A percentile compares a stretch with the other conserved stretches of the same genome.
phyloP scores from a whole-genome alignment of 2,797 vertebrate genomes.

The Coranthus polyacanthus region DNA sequence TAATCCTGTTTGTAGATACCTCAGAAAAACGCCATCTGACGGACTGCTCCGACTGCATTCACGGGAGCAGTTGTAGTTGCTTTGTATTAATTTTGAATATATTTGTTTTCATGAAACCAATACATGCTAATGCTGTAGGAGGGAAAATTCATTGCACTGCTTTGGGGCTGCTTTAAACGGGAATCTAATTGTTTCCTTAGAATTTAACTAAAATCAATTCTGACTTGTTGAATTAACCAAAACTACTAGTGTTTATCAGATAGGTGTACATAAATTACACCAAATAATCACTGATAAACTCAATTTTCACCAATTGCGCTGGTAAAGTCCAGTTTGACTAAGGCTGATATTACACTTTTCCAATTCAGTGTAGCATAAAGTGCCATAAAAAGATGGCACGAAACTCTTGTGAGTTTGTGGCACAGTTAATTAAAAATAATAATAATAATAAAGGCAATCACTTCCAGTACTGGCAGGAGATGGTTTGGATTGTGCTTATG shows the following conservation, averaged over 20 bases:
- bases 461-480: conserved; percentile 83
- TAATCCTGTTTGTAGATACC: conserved; percentile 37
- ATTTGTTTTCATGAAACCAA: conserved; percentile 40
- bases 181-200: conserved; percentile 9
- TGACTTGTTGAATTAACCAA: conserved; percentile 38
- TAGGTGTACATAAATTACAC: conserved; percentile 22
- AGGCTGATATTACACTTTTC: conserved; percentile 71
- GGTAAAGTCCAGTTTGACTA: conserved; percentile 45
- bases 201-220: conserved; percentile 30
- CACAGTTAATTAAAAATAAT: conserved; percentile 76
- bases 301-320: conserved; percentile 37
- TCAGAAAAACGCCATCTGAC: conserved; percentile 23
- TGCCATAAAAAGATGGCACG: conserved; percentile 67
- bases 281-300: conserved; percentile 43
- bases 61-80: conserved; percentile 6
- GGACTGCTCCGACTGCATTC: conserved; percentile 18
- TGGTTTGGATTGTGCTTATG: conserved; percentile 81
- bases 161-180: conserved; percentile 7
- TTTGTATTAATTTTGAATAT: conserved; percentile 2
- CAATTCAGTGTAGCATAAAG: conserved; percentile 72
- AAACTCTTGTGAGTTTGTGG: conserved; percentile 84
- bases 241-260: conserved; percentile 24
- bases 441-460: conserved; percentile 86
- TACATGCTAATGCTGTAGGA: conserved; percentile 17
- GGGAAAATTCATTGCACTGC: conserved; percentile 13